A percentile compares a stretch with the other conserved stretches of the same genome.
Conservation (phyloP, 2,797 vertebrate genomes). For the Syndactyla subalaris region DNA sequence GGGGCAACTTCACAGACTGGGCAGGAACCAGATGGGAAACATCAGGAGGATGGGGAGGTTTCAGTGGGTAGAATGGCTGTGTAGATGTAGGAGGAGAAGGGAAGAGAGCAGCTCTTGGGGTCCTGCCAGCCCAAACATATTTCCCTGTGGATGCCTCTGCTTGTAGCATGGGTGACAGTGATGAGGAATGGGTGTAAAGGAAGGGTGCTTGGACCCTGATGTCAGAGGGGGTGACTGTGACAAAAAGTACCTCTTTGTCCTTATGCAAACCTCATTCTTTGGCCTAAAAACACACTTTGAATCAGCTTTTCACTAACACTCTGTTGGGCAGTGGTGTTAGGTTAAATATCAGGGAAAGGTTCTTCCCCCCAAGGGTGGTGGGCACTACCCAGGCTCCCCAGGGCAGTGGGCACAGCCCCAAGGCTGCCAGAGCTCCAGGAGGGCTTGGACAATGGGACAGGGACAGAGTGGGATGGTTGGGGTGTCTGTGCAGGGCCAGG, state of each 20-base stretch:
- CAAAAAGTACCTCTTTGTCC: neutral
- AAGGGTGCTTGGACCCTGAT: neutral
- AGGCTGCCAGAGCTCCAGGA: neutral
- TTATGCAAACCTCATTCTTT: accelerated
- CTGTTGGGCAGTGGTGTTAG: neutral
- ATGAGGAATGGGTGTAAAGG: neutral
- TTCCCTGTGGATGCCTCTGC: neutral
- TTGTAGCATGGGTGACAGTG: neutral
- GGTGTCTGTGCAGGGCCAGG: neutral
- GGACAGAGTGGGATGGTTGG: neutral
- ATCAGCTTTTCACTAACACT: neutral
- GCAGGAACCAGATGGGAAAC: neutral
- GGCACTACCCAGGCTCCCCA: neutral
- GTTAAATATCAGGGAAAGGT: neutral
- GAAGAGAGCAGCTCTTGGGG: neutral
- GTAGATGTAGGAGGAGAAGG: neutral
- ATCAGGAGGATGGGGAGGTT: neutral
- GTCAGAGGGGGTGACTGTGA: neutral
- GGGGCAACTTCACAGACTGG: neutral
- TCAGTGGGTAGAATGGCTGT: neutral
- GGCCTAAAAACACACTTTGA: neutral
- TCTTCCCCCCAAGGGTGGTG: neutral
- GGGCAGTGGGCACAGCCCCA: neutral
- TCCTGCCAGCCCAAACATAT: neutral
- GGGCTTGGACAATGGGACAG: neutral